phyloP scores from a whole-genome alignment of 2,797 vertebrate species.

The Alcedo atthis region DNA sequence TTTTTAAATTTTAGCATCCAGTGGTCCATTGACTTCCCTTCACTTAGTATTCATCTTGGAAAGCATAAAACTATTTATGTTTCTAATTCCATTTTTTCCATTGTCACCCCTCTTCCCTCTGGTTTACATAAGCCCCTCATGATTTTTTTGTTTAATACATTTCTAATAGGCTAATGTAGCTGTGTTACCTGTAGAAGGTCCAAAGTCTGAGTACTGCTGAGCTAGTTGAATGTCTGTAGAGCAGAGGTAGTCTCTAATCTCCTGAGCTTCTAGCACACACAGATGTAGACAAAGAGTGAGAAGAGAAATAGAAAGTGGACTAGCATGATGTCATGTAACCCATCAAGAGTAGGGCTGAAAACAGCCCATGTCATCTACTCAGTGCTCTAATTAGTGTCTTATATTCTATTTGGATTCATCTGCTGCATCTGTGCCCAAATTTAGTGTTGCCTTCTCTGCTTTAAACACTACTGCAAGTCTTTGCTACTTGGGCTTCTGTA shows the following conservation, averaged over 20 bases:
- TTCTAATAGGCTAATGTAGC: neutral
- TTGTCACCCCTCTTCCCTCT: neutral
- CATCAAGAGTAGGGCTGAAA: neutral
- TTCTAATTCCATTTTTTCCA: neutral
- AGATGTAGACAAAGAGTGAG: neutral
- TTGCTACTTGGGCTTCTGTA: neutral
- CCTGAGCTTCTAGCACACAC: accelerated
- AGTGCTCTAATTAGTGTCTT: neutral
- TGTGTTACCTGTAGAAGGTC: neutral
- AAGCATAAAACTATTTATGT: neutral
- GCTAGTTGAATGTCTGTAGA: neutral
- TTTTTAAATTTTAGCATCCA: neutral
- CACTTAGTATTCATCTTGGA: neutral
- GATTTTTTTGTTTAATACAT: neutral
- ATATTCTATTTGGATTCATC: neutral
- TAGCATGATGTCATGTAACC: neutral
- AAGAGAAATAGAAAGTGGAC: neutral
- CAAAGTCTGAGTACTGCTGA: neutral
- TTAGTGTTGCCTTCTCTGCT: neutral
- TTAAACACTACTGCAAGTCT: neutral
- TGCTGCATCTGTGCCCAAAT: neutral
- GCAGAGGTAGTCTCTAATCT: neutral
- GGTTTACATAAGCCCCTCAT: neutral
- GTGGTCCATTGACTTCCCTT: neutral
- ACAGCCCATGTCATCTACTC: neutral